Evolutionary conservation across 2,797 vertebrate genomes (phyloP).

Genomic region (Microtus agrestis): DNA sequence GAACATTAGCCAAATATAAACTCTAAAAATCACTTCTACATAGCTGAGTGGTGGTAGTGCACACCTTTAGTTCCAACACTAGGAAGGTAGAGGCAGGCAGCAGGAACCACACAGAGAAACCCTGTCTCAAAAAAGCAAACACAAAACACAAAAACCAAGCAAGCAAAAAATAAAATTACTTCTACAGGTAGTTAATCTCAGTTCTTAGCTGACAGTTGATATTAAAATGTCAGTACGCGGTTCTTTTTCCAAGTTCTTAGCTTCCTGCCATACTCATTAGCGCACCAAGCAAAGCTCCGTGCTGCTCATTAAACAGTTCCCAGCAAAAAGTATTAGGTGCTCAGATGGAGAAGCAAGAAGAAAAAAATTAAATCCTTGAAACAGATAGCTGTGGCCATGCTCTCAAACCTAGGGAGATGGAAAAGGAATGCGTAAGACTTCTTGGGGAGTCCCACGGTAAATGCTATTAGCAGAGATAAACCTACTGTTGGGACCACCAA

Average conservation of each 20-base stretch:
- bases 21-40: background rate
- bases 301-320: slow-evolving; percentile 46
- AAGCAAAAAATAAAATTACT: background rate
- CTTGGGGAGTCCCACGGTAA: slow-evolving; percentile 26
- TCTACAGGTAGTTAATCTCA: slow-evolving; percentile 42
- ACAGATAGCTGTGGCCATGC: slow-evolving; percentile 1
- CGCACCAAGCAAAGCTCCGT: slow-evolving; percentile 29
- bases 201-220: slow-evolving; percentile 28
- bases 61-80: background rate
- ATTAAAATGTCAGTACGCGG: slow-evolving; percentile 46
- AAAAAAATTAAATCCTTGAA: slow-evolving; percentile 17
- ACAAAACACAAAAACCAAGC: background rate
- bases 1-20: background rate
- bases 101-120: background rate
- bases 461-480: slow-evolving; percentile 21
- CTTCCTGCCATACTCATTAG: slow-evolving; percentile 46
- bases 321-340: slow-evolving; percentile 49
- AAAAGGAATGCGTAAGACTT: slow-evolving; percentile 36
- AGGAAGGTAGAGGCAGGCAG: background rate
- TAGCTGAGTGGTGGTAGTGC: background rate
- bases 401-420: slow-evolving; percentile 1
- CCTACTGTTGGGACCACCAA: background rate
- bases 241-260: slow-evolving; percentile 34
- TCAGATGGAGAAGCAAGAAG: background rate
- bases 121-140: background rate